Evolutionary conservation across 2,797 vertebrate species (phyloP), one percentile per base, ranked within the genome.

Genomic region (Arremon aurantiirostris): DNA sequence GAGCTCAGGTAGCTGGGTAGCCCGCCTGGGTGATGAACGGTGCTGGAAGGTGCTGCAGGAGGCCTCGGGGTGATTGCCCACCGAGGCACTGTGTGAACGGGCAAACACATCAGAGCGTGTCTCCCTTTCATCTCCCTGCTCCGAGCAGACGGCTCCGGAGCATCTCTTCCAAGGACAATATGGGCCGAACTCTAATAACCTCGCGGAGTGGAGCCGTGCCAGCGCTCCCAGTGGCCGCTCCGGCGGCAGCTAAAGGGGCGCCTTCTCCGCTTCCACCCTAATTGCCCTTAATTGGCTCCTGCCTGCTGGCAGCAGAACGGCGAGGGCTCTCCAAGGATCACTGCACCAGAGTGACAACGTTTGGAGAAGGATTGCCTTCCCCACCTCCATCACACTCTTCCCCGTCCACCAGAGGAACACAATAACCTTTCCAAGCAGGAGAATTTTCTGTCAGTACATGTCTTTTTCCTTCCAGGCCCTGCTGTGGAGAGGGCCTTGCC

Each of bases 231-330:
- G 89, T 46, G 71, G 92, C 88, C n/a, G 11, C 94, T 83, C 90
- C 85, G 95, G 93, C 92, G 95, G 93, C 92, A 3, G 95, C 95
- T 95, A 93, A 90, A 97, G 95, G 96, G 94, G 94, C 82, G 78
- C 89, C 92, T 97, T 95, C 95, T 94, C 94, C 18, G 8, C 94
- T 97, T 96, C 96, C 95, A 96, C 94, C 94, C 94, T 96, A 96
- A 96, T 97, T 96, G 96, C 96, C 89, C 86, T 95, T 96, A 95
- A 96, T 92, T 96, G 95, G 94, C 94, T 96, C 91, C 96, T 93
- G 94, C 96, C 94, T 84, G 91, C 94, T 96, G 96, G 97, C 96
- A 97, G 87, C 92, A 68, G 95, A 92, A 90, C 27, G 47, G 78
- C 76, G 8, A 93, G 55, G 61, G 68, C 89, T 95, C 94, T 97